Evolutionary conservation across 1,140 invertebrate species (phyloP), one percentile per base, ranked within the genome.

Genomic region (Cotesia glomerata): DNA sequence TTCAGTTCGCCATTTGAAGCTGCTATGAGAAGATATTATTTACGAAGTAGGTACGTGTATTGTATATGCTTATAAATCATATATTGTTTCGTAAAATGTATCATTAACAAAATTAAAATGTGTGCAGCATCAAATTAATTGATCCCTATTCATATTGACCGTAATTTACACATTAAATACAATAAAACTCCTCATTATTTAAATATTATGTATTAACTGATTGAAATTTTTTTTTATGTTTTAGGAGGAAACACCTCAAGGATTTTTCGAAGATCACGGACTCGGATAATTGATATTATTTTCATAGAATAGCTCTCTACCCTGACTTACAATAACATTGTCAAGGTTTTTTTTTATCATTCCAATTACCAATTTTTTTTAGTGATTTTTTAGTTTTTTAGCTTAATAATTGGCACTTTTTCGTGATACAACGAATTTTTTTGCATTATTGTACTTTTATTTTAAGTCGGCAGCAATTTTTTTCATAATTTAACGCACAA

Each of bases 191-290:
- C 13, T 54, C 13, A 39, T 64, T 51, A 13, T 39, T 13, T 63
- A 7, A n/a, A 35, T 9, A 64, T 35, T 32, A 69, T 63, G 51
- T 77, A 61, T 79, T 76, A 68, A 76, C 71, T 69, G 69, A 73
- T 59, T 76, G 69, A 56, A 49, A 32, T 74, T 51, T 66, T 74
- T 78, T 80, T 82, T 87, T 89, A 88, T 90, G 87, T 95, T 94
- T 84, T 90, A 99, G 97, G 97, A 99, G 89, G 97, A 98, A 90
- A 98, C 97, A 54, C 97, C 96, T 61, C 97, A 98, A 89, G 97
- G 97, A 82, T 97, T 99, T 88, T 99, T 99, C 87, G 97, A 99
- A 86, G 97, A 99, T 89, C 96, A 98, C 85, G 97, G 97, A 75
- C 91, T 99, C 77, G 97, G 97, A 82, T 99, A 96, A 87, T 67